Evolutionary conservation across 1,140 invertebrate genomes (phyloP).

Genomic region (Centruroides vittatus): DNA sequence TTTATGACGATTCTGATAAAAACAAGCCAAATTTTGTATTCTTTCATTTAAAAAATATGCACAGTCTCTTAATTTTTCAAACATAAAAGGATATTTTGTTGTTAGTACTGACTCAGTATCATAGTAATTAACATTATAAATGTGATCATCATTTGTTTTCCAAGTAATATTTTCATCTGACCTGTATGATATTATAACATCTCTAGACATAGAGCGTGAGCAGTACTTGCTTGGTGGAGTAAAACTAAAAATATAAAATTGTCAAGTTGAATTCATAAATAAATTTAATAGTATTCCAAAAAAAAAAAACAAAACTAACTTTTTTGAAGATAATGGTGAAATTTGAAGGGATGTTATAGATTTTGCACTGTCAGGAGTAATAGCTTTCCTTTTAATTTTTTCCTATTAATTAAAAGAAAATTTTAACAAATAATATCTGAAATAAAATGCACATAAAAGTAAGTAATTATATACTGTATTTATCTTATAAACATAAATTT

Average conservation of each 20-base stretch:
- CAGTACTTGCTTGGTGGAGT: slow-evolving; percentile 11
- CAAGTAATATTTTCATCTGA: not conserved
- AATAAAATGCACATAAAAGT: no score
- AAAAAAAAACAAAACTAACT: no score
- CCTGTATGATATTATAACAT: slow-evolving; percentile 3
- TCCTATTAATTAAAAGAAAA: no score
- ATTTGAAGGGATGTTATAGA: no score
- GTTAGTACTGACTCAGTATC: not conserved
- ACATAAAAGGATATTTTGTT: slow-evolving; percentile 32
- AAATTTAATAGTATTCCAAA: no score
- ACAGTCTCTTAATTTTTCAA: slow-evolving; percentile 36
- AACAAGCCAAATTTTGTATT: slow-evolving; percentile 29
- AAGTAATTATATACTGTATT: no score
- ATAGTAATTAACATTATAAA: not conserved
- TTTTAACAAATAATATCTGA: no score
- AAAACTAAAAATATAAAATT: not conserved
- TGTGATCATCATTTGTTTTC: slow-evolving; percentile 6
- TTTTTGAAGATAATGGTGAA: no score
- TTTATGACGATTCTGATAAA: not conserved
- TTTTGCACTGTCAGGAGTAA: no score
- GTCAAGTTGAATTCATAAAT: not conserved
- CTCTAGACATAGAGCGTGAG: not conserved
- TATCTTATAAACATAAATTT: no score
- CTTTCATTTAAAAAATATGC: slow-evolving; percentile 29
- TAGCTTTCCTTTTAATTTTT: no score